Base-by-base conservation (phyloP, 2,888 invertebrate species). In the Dolomedes plantarius region DNA sequence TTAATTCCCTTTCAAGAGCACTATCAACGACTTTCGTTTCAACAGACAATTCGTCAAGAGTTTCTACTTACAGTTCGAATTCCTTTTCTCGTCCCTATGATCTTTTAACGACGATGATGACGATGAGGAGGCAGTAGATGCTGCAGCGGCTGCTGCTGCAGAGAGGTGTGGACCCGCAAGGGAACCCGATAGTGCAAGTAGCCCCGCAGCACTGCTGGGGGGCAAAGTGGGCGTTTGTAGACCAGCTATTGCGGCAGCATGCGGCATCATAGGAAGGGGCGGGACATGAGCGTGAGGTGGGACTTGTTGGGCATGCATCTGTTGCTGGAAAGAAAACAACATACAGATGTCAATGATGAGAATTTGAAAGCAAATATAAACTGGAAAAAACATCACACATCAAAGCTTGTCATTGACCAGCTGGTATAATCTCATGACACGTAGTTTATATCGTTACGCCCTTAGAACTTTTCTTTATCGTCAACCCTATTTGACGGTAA, bases 231-330 rank as follows among this genome's bases (percentile, higher is more conserved):
- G 89, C 27, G 89, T 88, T 82, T 91, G 91, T 9, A 91, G 90
- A 16, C 89, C 89, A 56, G 91, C 91, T 28, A 88, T 89, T 27
- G 89, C 89, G 56, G 89, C 90, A 90, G 88, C 87, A 75, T 89
- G 89, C 27, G 89, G 89, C 77, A 88, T 89, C 88, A 89, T 91
- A 31, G 91, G 92, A 85, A 93, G 93, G 27, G 93, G 93, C 68
- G 93, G 91, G 88, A 93, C 94, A 36, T 93, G 93, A 29, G 67
- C 95, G 88, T 95, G 95, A 13, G 89, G 77, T 68, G 94, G 93
- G 89, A 96, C 94, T 92, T 96, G 96, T 90, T 96, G 96, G 41
- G 96, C 96, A 91, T 97, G 97, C 96, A 97, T 96, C 92, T 97
- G 97, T 92, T 97, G 97, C 92, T 97, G 93, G 67, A 89, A 50